Evolutionary conservation across 92 coral and sea anemone species (phyloP).

Genomic region (Hydrozoanthus gracilis): DNA sequence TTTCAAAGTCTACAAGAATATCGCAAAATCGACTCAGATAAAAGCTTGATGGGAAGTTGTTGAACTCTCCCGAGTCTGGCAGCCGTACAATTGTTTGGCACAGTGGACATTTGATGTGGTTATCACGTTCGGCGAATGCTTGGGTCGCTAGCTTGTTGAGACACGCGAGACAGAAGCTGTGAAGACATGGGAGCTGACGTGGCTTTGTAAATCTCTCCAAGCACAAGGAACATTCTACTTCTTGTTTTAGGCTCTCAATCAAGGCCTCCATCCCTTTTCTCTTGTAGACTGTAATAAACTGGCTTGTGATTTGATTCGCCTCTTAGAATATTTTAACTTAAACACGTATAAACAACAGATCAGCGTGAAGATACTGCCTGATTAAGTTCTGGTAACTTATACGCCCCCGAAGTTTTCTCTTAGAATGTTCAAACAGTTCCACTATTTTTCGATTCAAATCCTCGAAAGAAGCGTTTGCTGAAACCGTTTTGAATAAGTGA

Average conservation of each 20-base stretch:
- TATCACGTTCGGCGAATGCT: not conserved
- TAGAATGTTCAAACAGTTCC: no score
- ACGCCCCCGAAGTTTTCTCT: no score
- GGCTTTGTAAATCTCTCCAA: conserved; percentile 32
- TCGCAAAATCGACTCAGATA: conserved; percentile 33
- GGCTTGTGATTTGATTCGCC: no score
- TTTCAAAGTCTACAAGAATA: conserved; percentile 37
- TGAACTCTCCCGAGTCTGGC: conserved; percentile 21
- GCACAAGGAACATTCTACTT: conserved; percentile 39
- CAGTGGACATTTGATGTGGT: conserved; percentile 8
- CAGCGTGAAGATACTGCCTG: no score
- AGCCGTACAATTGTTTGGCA: conserved; percentile 24
- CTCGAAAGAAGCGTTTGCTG: no score
- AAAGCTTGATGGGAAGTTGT: conserved; percentile 31
- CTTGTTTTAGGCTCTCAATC: conserved; percentile 14
- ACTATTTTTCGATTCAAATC: no score
- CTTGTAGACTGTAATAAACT: no score
- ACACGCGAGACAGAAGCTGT: conserved; percentile 29
- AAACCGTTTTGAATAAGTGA: not conserved
- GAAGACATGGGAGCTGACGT: conserved; percentile 28
- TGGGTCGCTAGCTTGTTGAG: conserved; percentile 24
- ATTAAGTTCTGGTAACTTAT: no score
- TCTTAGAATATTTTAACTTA: no score
- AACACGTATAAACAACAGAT: no score
- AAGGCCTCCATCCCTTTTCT: conserved; percentile 11